These are phyloP conservation scores for Coregonus clupeaformis DNA, from an alignment of 2,113 vertebrate genomes.

Conservation along the genomic window DNA sequence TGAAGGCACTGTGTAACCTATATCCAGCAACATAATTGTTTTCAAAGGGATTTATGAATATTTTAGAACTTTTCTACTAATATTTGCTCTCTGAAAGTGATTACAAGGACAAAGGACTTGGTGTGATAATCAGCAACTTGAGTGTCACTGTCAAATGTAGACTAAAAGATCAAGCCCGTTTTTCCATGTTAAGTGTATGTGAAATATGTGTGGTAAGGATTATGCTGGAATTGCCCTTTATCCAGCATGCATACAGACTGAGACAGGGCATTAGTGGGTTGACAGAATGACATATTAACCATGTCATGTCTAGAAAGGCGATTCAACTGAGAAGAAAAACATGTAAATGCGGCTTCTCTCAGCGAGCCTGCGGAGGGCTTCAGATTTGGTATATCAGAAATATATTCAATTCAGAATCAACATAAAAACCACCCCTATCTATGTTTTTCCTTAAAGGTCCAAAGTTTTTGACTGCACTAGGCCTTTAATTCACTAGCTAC, in stretches of 20 bases:
- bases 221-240: conserved; percentile 4
- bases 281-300: conserved; percentile 7
- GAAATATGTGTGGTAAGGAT: neutral
- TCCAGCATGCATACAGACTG: neutral
- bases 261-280: conserved; percentile 1
- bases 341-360: neutral
- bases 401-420: neutral
- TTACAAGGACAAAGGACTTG: no score
- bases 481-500: no score
- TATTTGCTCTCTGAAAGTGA: no score
- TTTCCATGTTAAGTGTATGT: neutral
- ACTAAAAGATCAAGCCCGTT: neutral
- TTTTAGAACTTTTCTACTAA: no score
- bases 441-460: neutral
- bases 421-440: neutral
- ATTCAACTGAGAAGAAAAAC: neutral
- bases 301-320: neutral
- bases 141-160: neutral
- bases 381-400: neutral
- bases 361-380: neutral
- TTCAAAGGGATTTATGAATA: no score
- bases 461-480: neutral
- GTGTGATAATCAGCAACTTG: no score
- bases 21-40: no score
- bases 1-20: no score